These are phyloP conservation scores for Trissolcus basalis DNA, from an alignment of 1,140 invertebrate species.

Conservation along the genomic window DNA sequence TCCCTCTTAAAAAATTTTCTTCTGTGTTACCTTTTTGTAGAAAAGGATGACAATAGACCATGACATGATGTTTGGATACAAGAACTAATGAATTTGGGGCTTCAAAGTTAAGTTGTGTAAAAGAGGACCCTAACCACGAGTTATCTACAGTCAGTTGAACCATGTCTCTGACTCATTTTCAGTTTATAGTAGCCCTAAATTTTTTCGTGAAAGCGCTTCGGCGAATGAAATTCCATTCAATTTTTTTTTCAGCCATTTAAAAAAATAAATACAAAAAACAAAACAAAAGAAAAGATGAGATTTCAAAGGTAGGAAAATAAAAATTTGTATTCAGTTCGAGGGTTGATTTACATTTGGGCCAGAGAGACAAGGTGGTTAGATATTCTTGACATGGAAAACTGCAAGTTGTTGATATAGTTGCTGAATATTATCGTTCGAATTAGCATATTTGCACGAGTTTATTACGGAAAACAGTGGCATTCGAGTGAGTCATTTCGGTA, in stretches of 20 bases:
- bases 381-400: slow-evolving; percentile 17
- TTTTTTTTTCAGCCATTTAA: not conserved
- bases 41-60: not conserved
- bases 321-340: slow-evolving; percentile 49
- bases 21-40: no score
- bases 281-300: no score
- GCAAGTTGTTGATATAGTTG: slow-evolving; percentile 9
- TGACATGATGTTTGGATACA: not conserved
- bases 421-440: slow-evolving; percentile 36
- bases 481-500: not conserved
- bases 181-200: slow-evolving; percentile 28
- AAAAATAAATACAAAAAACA: slow-evolving; percentile 13
- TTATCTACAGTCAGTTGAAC: slow-evolving; percentile 22
- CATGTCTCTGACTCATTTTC: slow-evolving; percentile 15
- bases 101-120: slow-evolving; percentile 38
- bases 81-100: slow-evolving; percentile 15
- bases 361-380: slow-evolving; percentile 17
- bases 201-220: not conserved
- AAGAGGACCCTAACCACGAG: slow-evolving; percentile 21
- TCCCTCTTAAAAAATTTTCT: no score
- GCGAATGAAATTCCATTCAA: not conserved
- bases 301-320: not conserved
- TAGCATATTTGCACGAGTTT: slow-evolving; percentile 22
- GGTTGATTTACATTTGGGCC: slow-evolving; percentile 44
- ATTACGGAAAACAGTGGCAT: not conserved